Evolutionary conservation across 64 coral and sea anemone species (phyloP).

Genomic region (Stichodactyla mertensii): DNA sequence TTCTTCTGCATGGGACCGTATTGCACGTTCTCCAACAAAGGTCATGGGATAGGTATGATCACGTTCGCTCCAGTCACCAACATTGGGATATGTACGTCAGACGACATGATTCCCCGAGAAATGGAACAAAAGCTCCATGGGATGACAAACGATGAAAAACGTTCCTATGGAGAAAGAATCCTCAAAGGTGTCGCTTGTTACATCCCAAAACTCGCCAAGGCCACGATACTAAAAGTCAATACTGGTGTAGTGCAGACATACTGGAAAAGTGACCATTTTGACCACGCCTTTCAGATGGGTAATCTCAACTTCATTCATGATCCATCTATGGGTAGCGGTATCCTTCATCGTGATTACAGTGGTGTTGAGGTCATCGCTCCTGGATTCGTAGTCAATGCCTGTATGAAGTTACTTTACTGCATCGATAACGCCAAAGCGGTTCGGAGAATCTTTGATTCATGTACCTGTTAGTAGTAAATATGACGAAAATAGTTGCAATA

Average conservation of each 20-base stretch:
- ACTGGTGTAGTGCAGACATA: constrained; percentile 55
- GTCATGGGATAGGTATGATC: constrained; percentile 51
- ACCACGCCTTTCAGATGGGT: constrained; percentile 25
- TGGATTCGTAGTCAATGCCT: constrained; percentile 61
- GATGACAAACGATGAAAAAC: constrained; percentile 39
- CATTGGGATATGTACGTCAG: constrained; percentile 36
- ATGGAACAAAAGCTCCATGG: neutral
- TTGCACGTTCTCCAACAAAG: constrained; percentile 68
- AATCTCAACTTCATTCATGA: constrained; percentile 50
- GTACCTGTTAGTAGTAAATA: too few species aligned
- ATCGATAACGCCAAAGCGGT: constrained; percentile 38
- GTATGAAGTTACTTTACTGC: constrained; percentile 67
- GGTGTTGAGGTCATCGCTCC: constrained; percentile 48
- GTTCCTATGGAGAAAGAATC: constrained; percentile 42
- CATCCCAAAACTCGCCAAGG: constrained; percentile 45
- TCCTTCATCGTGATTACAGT: constrained; percentile 53
- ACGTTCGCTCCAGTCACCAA: constrained; percentile 73
- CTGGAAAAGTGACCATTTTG: constrained; percentile 16
- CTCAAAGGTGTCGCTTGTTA: constrained; percentile 41
- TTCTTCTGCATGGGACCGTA: constrained; percentile 78
- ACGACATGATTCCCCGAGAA: constrained; percentile 26
- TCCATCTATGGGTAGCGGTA: constrained; percentile 1
- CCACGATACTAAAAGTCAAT: constrained; percentile 49
- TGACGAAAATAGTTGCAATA: too few species aligned
- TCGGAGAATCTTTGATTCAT: neutral